Percentiles rank a stretch among this genome's conserved stretches.
phyloP scores from a whole-genome alignment of 2,888 invertebrate genomes.

The Drosophila cognata region DNA sequence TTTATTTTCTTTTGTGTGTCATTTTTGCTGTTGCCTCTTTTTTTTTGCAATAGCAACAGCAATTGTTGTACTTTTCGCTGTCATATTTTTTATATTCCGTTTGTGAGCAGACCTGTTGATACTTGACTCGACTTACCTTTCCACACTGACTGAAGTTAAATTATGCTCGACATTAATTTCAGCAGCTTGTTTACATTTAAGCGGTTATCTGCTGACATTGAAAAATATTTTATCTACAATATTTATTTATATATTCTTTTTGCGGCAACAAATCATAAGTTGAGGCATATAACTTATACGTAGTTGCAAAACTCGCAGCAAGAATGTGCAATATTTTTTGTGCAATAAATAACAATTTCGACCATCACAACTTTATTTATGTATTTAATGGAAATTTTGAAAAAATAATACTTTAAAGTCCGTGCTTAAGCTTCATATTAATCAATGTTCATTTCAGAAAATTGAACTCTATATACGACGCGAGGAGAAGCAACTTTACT shows the following conservation, averaged over 20 bases:
- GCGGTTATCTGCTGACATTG: neutral
- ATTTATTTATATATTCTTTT: neutral
- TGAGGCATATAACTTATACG: neutral
- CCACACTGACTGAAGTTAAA: slow-evolving; percentile 24
- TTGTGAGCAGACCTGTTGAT: slow-evolving; percentile 55
- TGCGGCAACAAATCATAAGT: neutral
- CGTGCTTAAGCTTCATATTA: neutral
- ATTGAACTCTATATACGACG: slow-evolving; percentile 81
- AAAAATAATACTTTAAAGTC: neutral
- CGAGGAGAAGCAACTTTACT: slow-evolving; percentile 80
- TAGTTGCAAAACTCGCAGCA: neutral
- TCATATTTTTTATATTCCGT: slow-evolving; percentile 33
- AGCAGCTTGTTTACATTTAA: neutral
- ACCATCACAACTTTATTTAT: neutral
- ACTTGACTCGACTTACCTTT: slow-evolving; percentile 31
- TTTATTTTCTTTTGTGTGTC: slow-evolving; percentile 5
- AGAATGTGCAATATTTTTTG: neutral
- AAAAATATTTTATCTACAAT: neutral
- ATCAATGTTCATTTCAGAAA: slow-evolving; percentile 73
- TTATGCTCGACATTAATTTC: slow-evolving; percentile 32
- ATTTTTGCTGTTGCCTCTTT: slow-evolving; percentile 7
- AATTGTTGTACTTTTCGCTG: slow-evolving; percentile 35
- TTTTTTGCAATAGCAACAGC: slow-evolving; percentile 24
- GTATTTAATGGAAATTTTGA: neutral
- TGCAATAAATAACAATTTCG: neutral